Evolutionary conservation across 2,888 invertebrate genomes (phyloP).

Genomic region (Empis stercorea): DNA sequence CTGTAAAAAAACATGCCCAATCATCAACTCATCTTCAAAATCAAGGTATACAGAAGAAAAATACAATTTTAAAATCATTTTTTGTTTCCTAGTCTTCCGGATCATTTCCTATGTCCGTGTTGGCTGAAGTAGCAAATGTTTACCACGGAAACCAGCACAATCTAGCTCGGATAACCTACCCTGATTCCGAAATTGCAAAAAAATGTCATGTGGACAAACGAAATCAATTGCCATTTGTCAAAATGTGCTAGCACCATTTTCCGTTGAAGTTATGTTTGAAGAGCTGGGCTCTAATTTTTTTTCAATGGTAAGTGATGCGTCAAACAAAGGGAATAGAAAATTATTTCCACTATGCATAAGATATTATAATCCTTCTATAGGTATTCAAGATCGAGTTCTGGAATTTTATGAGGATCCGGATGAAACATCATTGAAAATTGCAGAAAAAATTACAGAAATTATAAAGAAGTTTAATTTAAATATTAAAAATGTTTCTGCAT

Average conservation of each 20-base stretch:
- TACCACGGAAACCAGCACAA: neutral
- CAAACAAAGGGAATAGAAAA: no score
- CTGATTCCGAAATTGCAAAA: no score
- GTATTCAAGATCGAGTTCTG: no score
- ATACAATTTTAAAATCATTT: neutral
- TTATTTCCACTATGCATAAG: no score
- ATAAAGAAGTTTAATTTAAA: no score
- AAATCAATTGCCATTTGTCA: neutral
- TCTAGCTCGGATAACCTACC: neutral
- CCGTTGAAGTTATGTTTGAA: neutral
- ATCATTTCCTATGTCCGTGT: neutral
- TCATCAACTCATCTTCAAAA: neutral
- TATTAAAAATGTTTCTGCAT: no score
- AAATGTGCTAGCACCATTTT: neutral
- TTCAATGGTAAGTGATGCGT: no score
- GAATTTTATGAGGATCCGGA: no score
- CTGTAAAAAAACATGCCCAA: neutral
- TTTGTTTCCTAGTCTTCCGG: neutral
- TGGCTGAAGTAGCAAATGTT: neutral
- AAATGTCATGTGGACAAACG: no score
- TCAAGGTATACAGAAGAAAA: neutral
- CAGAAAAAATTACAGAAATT: no score
- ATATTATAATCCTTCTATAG: no score
- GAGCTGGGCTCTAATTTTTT: neutral
- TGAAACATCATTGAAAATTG: no score